Conservation (phyloP, 2,797 vertebrate genomes). For the Lophotriccus pileatus region DNA sequence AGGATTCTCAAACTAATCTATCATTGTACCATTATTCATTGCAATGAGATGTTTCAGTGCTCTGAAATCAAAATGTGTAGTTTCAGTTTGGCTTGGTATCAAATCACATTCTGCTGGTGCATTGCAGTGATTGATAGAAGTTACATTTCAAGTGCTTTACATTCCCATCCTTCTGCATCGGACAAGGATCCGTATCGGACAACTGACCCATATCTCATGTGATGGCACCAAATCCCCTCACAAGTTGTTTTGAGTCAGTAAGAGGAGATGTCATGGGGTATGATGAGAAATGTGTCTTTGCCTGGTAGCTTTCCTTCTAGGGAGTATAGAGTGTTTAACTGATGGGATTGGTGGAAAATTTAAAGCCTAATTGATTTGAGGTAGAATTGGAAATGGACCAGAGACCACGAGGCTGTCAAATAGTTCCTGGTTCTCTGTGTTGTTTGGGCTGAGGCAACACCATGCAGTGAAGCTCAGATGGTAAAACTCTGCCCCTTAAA, state of each 20-base stretch:
- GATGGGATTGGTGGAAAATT: not conserved
- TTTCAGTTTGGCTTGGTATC: constrained; percentile 44
- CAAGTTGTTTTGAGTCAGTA: not conserved
- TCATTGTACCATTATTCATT: constrained; percentile 14
- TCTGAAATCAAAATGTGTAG: constrained; percentile 1
- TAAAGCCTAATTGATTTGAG: not conserved
- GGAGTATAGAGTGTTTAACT: rapidly evolving
- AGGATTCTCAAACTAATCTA: not conserved
- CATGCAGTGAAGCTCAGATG: not conserved
- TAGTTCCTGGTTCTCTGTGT: not conserved
- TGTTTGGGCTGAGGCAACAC: not conserved
- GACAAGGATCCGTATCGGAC: not conserved
- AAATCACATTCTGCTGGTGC: not conserved
- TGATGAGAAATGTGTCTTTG: not conserved
- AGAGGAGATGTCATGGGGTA: not conserved
- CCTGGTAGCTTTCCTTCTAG: not conserved
- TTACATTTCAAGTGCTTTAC: not conserved
- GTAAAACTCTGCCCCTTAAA: constrained; percentile 26
- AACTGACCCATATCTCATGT: not conserved
- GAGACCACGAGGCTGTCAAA: not conserved
- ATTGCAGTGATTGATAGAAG: constrained; percentile 21
- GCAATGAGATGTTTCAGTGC: constrained; percentile 34
- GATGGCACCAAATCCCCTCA: not conserved
- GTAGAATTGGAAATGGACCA: not conserved
- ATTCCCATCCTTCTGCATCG: not conserved